phyloP scores from a whole-genome alignment of 2,888 invertebrate species.

The Cybosia mesomella region DNA sequence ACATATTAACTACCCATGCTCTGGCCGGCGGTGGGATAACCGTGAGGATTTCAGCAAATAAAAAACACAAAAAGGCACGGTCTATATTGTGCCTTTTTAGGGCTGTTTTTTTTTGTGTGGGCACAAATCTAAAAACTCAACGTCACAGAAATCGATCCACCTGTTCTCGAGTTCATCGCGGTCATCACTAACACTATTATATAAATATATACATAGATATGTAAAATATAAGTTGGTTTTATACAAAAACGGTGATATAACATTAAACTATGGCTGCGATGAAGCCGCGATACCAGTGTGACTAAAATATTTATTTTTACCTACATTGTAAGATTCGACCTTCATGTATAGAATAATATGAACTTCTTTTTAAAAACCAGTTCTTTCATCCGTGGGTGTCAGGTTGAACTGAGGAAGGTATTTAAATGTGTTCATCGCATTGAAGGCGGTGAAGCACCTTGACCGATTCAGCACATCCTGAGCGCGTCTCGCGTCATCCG shows the following conservation, averaged over 20 bases:
- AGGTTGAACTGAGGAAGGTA: background rate
- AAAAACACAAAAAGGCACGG: too few relatives aligned
- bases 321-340: conserved; percentile 3
- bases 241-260: background rate
- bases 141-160: too few relatives aligned
- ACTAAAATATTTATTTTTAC: background rate
- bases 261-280: background rate
- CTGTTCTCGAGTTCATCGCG: too few relatives aligned
- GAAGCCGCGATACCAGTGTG: background rate
- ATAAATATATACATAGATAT: too few relatives aligned
- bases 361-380: conserved; percentile 2
- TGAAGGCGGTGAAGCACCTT: conserved; percentile 64
- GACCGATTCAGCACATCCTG: conserved; percentile 78
- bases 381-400: conserved; percentile 10
- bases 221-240: background rate
- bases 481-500: conserved; percentile 67
- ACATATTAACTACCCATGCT: too few relatives aligned
- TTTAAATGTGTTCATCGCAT: conserved; percentile 37
- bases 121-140: too few relatives aligned
- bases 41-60: too few relatives aligned
- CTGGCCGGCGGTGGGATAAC: too few relatives aligned
- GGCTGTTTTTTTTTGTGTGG: too few relatives aligned
- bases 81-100: too few relatives aligned
- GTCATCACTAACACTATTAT: too few relatives aligned
- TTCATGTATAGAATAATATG: background rate